Base-by-base conservation (phyloP, 2,113 vertebrate genomes). In the Paramormyrops kingsleyae region DNA sequence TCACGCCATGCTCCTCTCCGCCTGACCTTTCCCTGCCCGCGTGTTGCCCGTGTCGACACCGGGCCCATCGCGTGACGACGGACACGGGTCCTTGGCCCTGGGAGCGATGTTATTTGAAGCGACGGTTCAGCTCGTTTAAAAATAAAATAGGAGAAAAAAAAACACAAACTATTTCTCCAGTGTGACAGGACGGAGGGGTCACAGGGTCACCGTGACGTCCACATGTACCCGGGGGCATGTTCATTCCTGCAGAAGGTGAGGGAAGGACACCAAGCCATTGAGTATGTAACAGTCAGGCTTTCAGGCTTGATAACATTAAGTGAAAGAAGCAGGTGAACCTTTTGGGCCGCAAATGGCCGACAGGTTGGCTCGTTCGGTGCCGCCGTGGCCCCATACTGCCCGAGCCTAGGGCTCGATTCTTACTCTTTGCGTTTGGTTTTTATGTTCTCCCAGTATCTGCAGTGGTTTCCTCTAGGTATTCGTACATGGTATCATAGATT, bases 21-120 rank as follows among this genome's bases (percentile, higher is more conserved):
- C 74, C 13, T 89, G 70, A 83, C 88, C 88, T 89, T 89, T 83
- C 80, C 88, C 70, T 24, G 88, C 35, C 21, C 9, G 17, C 24
- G 21, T 83, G 49, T 5, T 9, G 49, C 31, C 47, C 52, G 10
- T 80, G 88, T 21, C 15, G 49, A 66, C n/a, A 27, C n/a, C 62
- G 9, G 9, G 62, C 62, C 27, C 6, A n/a, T 62, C 56, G 6
- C 56, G 21, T 62, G 56, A 62, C 21, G 24, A 2, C 24, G 24
- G 56, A 62, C 56, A 62, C 2, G 2, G 56, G 24, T 3, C 56
- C 56, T 24, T 31, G 62, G 10, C n/a, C 27, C 62, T 70, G n/a
- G 10, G 27, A 70, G n/a, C n/a, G 9, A 31, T 70, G 62, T 70
- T 70, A 70, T 70, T 70, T 70, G n/a, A 31, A 70, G 62, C 62